Percentiles rank a stretch among this genome's conserved stretches.
Evolutionary conservation across 2,113 vertebrate species (phyloP).

Genomic region (Vimba vimba): DNA sequence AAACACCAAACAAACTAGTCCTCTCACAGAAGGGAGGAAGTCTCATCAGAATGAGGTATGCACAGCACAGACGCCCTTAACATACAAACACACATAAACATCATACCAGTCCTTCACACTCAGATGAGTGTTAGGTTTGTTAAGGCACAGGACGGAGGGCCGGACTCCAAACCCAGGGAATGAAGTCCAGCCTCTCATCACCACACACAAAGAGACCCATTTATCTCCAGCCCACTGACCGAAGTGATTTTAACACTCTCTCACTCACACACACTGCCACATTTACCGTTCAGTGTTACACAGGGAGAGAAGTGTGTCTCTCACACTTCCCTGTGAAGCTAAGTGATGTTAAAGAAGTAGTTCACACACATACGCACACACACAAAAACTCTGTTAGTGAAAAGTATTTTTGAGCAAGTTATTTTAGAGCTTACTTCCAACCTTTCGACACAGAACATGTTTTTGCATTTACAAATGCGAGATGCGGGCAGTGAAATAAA

Average conservation of each 20-base stretch:
- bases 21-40: constrained; percentile 14
- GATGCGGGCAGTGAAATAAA: too few relatives aligned
- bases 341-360: background rate
- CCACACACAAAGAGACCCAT: constrained; percentile 53
- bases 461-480: too few relatives aligned
- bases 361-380: too few relatives aligned
- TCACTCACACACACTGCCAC: background rate
- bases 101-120: constrained; percentile 24
- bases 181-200: constrained; percentile 46
- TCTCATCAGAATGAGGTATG: constrained; percentile 29
- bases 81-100: constrained; percentile 41
- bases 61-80: constrained; percentile 2
- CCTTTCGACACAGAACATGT: background rate
- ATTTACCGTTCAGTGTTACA: background rate
- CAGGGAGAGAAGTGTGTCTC: background rate
- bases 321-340: background rate
- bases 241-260: constrained; percentile 28
- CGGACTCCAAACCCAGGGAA: constrained; percentile 47
- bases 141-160: constrained; percentile 39
- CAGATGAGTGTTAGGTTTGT: constrained; percentile 54
- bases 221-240: constrained; percentile 46
- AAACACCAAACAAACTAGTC: constrained; percentile 21
- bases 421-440: too few relatives aligned
- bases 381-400: background rate
- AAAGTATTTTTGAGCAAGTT: background rate